Evolutionary conservation across 2,888 invertebrate genomes (phyloP), one percentile per base, ranked within the genome.

Genomic region (Machimus rusticus): DNA sequence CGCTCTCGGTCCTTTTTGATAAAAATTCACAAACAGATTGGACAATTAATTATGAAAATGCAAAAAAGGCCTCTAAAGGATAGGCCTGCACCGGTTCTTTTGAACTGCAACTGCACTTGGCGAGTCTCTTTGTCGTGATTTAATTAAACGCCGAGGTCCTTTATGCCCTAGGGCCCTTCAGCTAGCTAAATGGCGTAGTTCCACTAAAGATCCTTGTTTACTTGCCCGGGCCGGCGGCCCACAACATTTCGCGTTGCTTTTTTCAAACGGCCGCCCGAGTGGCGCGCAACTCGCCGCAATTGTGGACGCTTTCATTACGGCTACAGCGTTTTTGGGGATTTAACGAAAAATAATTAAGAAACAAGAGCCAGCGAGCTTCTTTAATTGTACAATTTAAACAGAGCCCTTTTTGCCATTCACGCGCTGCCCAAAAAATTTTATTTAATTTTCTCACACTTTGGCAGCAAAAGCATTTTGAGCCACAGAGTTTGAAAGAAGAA

Each of bases 11-110:
- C 57, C 34, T 82, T 82, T 82, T 66, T 57, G 82, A 57, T 82
- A 82, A 82, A 82, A 82, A 82, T 82, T 55, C 82, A 37, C 82
- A 82, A 82, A 82, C 82, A 34, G 19, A 57, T 82, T 82, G 82
- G 57, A 82, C 82, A 82, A 82, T 82, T 82, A 82, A 57, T 82
- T 82, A 82, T 82, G 82, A 66, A 82, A 82, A 82, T 82, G 82
- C 57, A 66, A 57, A 37, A 82, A 82, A 82, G 57, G 37, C 8
- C 19, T 34, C 66, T 37, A 66, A 82, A 82, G 82, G 82, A 82
- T 82, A 57, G 37, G 79, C 79, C 57, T 82, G 82, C 82, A 82
- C 37, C 66, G 82, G 82, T 57, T 31, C 57, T 82, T 82, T 82
- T 82, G 66, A 82, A 74, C 85, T 85, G 74, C 74, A 28, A 74